Evolutionary conservation across 2,888 invertebrate species (phyloP), one percentile per base, ranked within the genome.

Genomic region (Xiphydria camelus): DNA sequence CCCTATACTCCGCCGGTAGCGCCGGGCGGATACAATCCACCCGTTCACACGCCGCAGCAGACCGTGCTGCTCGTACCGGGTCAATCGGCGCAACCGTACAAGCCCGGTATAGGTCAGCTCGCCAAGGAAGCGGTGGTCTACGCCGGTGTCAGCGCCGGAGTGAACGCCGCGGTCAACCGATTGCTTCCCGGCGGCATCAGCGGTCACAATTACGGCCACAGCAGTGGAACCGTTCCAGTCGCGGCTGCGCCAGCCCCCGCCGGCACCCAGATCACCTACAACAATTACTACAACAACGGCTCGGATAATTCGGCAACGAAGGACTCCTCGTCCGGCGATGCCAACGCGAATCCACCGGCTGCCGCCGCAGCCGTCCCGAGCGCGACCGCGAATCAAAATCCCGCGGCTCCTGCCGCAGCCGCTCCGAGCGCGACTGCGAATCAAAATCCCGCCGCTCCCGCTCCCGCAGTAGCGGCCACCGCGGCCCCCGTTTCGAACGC

Each of bases 101-200:
- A 62, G 17, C 73, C 73, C 7, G 75, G 75, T 7, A 70, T 75
- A 15, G 75, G 75, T 0, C 75, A 75, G 45, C 48, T 75, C 4
- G 75, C 74, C 3, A 75, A 75, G 50, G 75, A 75, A 48, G 75
- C 75, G 6, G 66, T 75, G 18, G 74, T 75, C 0, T 75, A 53
- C 10, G 72, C 75, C 10, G 73, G 71, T 3, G 70, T 73, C 0
- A 72, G 68, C 48, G 73, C 72, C 1, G 73, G 75, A 2, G 75
- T 75, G 4, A 73, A 74, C 23, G 74, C 75, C 2, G 75, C 70
- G 1, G 73, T 72, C 2, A 75, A 66, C 29, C 57, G 75, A 44
- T 41, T 74, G 14, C 20, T 74, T 3, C 71, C 74, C 1, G 72
- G 72, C 44, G 54, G 61, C 26, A 53, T 59, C 14, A 61, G 68